A percentile compares a stretch with the other conserved stretches of the same genome.
Evolutionary conservation across 2,797 vertebrate species (phyloP).

Genomic region (Tenualosa thibaudeaui): DNA sequence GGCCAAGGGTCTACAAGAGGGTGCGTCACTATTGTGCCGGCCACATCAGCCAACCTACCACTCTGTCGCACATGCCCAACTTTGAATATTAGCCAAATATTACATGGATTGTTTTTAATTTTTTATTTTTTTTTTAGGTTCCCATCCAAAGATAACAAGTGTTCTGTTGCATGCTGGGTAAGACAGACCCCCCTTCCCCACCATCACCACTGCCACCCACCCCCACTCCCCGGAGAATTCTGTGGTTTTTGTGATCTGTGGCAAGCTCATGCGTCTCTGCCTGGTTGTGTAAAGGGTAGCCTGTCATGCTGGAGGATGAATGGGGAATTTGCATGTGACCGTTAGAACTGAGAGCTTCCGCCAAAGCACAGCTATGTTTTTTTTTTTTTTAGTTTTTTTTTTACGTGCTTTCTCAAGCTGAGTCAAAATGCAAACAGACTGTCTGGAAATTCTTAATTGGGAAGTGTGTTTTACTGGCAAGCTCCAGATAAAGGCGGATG

Average conservation of each 20-base stretch:
- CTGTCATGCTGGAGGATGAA: not conserved
- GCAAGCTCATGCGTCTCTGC: slow-evolving; percentile 13
- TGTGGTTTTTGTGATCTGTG: slow-evolving; percentile 5
- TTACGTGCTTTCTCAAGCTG: slow-evolving; percentile 22
- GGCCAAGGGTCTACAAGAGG: not conserved
- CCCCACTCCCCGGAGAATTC: not conserved
- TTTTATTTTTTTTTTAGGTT: slow-evolving; percentile 30
- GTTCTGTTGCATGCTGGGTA: not conserved
- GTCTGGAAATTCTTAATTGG: slow-evolving; percentile 19
- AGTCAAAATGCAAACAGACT: slow-evolving; percentile 20
- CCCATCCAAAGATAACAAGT: slow-evolving; percentile 36
- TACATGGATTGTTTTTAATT: slow-evolving; percentile 10
- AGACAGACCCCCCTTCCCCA: not conserved
- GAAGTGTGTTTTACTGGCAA: not conserved
- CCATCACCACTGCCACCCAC: not conserved
- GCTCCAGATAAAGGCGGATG: slow-evolving; percentile 29
- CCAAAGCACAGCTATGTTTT: slow-evolving; percentile 1
- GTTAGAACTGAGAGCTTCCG: not conserved
- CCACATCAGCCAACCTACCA: not conserved
- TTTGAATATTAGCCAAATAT: not conserved
- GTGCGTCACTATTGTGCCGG: not conserved
- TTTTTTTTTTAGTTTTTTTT: slow-evolving; percentile 34
- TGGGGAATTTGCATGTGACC: slow-evolving; percentile 31
- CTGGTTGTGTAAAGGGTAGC: not conserved
- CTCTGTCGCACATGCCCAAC: not conserved